Conservation (phyloP, 37 sponge, comb jelly and placozoan genomes). For the Axinella damicornis region DNA sequence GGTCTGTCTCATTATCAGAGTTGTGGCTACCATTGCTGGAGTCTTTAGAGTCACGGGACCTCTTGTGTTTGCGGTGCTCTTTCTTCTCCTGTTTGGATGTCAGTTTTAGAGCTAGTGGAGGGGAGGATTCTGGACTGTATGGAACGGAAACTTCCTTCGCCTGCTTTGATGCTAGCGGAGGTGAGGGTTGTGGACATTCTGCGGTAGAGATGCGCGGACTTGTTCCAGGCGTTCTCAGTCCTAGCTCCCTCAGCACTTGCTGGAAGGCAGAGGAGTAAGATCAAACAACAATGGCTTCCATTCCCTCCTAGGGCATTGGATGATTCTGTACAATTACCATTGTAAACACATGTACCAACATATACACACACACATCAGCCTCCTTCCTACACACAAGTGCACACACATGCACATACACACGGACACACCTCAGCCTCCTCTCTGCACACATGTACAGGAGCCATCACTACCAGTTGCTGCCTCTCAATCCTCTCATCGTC, state of each 20-base stretch:
- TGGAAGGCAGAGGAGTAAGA: no score
- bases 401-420: background rate
- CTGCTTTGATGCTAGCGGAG: no score
- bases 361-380: no score
- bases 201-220: background rate
- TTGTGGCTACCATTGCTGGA: background rate
- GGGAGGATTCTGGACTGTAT: no score
- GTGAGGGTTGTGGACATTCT: no score
- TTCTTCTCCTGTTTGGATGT: constrained; percentile 10
- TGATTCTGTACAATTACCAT: no score
- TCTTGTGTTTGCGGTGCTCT: background rate
- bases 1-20: background rate
- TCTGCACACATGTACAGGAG: background rate
- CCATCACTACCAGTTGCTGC: background rate
- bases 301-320: no score
- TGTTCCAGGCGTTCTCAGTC: background rate
- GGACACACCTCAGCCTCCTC: background rate
- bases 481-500: background rate
- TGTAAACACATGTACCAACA: no score
- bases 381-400: background rate
- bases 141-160: no score
- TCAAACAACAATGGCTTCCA: no score
- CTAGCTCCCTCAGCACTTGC: constrained; percentile 8
- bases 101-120: no score
- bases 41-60: background rate